These are phyloP conservation scores for Lepidocyrtoides sp. DNA, from an alignment of 2,888 invertebrate genomes.

Conservation along the genomic window DNA sequence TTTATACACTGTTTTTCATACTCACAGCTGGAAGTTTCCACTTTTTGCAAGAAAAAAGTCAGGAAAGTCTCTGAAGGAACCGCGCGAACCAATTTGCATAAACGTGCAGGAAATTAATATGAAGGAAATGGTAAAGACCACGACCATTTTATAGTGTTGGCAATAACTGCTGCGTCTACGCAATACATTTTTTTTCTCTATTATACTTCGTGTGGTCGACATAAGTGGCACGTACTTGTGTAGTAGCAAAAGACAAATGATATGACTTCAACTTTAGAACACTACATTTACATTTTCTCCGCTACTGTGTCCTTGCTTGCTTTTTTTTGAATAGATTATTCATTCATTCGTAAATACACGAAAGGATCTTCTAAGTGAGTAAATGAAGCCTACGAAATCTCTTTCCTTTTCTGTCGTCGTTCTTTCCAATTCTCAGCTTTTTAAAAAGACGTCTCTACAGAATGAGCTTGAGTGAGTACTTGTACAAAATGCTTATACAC, in stretches of 20 bases:
- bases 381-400: conserved; percentile 72
- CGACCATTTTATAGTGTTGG: too few relatives aligned
- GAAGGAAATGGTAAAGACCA: neutral
- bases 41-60: conserved; percentile 14
- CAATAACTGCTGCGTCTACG: too few relatives aligned
- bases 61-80: conserved; percentile 45
- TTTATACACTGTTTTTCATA: too few relatives aligned
- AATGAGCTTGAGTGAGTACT: neutral
- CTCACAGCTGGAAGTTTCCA: conserved; percentile 61
- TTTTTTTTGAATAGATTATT: conserved; percentile 28
- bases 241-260: too few relatives aligned
- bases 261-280: too few relatives aligned
- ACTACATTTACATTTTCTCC: neutral
- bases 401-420: neutral
- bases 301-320: neutral
- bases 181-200: too few relatives aligned
- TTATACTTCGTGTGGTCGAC: conserved; percentile 9
- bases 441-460: neutral
- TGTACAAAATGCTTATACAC: neutral
- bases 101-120: conserved; percentile 73
- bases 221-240: conserved; percentile 11
- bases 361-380: conserved; percentile 46
- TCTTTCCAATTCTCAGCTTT: conserved; percentile 6
- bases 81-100: conserved; percentile 63
- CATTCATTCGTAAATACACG: conserved; percentile 23